Conservation (phyloP, 2,113 vertebrate species). For the Hippocampus zosterae region DNA sequence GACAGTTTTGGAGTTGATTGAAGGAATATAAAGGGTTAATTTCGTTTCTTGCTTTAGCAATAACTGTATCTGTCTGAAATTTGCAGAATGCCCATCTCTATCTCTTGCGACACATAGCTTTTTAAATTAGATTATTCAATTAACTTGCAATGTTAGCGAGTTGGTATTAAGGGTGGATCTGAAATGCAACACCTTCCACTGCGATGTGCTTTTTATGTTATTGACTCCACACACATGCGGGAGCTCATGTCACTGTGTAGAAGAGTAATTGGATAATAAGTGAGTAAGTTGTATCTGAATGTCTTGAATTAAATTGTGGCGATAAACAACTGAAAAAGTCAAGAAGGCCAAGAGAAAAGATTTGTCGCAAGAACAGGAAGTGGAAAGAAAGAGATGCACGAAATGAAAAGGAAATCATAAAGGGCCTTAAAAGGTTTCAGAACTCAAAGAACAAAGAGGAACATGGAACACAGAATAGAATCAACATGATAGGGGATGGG, state of each 20-base stretch:
- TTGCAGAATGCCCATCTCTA: too few relatives aligned
- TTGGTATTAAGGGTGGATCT: background rate
- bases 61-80: too few relatives aligned
- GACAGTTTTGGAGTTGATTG: too few relatives aligned
- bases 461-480: background rate
- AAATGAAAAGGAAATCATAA: slow-evolving; percentile 2
- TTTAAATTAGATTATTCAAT: too few relatives aligned
- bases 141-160: too few relatives aligned
- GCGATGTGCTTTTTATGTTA: background rate
- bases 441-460: background rate
- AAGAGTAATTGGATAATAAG: background rate
- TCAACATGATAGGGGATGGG: slow-evolving; percentile 4
- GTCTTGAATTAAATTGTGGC: background rate
- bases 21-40: too few relatives aligned
- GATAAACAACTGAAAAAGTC: slow-evolving; percentile 6
- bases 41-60: too few relatives aligned
- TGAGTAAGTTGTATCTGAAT: slow-evolving; percentile 9
- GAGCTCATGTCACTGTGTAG: slow-evolving; percentile 4
- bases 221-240: background rate
- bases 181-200: background rate
- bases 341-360: slow-evolving; percentile 1
- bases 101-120: too few relatives aligned
- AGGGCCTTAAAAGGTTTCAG: background rate
- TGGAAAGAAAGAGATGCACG: background rate
- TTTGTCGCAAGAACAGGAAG: background rate